Evolutionary conservation across 2,113 vertebrate genomes (phyloP).

Genomic region (Athene cunicularia): DNA sequence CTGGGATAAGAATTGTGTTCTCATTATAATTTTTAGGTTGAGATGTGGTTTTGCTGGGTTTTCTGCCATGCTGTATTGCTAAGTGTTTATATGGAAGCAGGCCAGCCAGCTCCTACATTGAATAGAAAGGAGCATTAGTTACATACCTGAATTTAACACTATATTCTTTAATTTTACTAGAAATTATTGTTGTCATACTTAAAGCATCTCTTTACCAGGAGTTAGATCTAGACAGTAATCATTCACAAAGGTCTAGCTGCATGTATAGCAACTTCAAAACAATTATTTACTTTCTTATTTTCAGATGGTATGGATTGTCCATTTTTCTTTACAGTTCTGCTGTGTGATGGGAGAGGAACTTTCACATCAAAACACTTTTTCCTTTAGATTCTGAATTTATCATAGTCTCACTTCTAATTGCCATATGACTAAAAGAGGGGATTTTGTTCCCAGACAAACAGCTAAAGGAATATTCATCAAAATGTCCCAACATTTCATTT

Average conservation of each 20-base stretch:
- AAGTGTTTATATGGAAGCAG: neutral
- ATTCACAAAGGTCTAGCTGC: neutral
- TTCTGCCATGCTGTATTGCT: neutral
- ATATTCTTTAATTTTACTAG: neutral
- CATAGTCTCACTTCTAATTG: neutral
- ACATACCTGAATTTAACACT: neutral
- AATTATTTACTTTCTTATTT: neutral
- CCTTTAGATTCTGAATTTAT: neutral
- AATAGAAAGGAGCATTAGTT: neutral
- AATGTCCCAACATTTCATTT: neutral
- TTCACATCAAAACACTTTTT: neutral
- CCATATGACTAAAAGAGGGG: neutral
- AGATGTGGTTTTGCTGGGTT: neutral
- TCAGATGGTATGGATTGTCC: neutral
- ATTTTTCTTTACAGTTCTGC: neutral
- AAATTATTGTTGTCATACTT: neutral
- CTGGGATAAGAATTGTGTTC: neutral
- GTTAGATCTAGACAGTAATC: neutral
- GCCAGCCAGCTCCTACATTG: neutral
- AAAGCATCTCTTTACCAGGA: neutral
- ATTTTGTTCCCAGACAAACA: neutral
- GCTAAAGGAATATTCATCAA: neutral
- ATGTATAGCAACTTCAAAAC: neutral
- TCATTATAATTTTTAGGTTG: neutral
- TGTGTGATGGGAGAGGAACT: neutral